Evolutionary conservation across 2,797 vertebrate genomes (phyloP).

Genomic region (Benthosema pterotum): DNA sequence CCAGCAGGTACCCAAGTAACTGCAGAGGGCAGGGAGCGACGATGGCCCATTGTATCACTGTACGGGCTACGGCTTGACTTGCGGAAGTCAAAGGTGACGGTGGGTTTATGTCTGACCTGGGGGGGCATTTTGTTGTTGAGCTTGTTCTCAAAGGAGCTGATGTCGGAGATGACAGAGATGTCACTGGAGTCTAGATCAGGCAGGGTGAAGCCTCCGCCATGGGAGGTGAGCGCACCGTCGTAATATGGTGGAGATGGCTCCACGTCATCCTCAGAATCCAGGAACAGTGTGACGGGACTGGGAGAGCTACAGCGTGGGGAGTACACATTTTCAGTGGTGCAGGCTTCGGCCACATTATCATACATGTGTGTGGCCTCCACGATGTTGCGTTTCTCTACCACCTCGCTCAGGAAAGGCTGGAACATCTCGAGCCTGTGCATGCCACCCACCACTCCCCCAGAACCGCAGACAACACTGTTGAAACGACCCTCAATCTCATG

Average conservation of each 20-base stretch:
- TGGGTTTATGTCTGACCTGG: slow-evolving; percentile 90
- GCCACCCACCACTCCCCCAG: slow-evolving; percentile 82
- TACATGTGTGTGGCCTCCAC: slow-evolving; percentile 96
- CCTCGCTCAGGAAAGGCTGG: slow-evolving; percentile 91
- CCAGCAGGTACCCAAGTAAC: slow-evolving; percentile 88
- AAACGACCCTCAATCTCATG: slow-evolving; percentile 92
- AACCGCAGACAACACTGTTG: slow-evolving; percentile 83
- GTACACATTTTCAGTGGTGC: slow-evolving; percentile 85
- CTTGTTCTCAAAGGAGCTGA: slow-evolving; percentile 90
- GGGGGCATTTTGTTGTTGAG: slow-evolving; percentile 92
- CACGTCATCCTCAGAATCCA: slow-evolving; percentile 92
- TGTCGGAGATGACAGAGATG: slow-evolving; percentile 85
- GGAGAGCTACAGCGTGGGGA: slow-evolving; percentile 91
- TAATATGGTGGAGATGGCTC: slow-evolving; percentile 89
- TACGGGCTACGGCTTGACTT: slow-evolving; percentile 88
- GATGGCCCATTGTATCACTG: slow-evolving; percentile 86
- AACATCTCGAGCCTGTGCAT: slow-evolving; percentile 91
- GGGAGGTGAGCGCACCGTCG: slow-evolving; percentile 82
- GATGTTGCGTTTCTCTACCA: slow-evolving; percentile 90
- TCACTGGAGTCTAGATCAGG: slow-evolving; percentile 90
- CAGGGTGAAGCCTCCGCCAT: slow-evolving; percentile 88
- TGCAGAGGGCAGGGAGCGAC: slow-evolving; percentile 88
- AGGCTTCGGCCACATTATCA: slow-evolving; percentile 93
- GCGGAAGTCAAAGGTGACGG: slow-evolving; percentile 87
- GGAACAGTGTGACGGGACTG: slow-evolving; percentile 88